Percentiles rank a stretch among this genome's conserved stretches.
phyloP scores from a whole-genome alignment of 2,113 vertebrate genomes.

The Oncorhynchus gorbuscha region DNA sequence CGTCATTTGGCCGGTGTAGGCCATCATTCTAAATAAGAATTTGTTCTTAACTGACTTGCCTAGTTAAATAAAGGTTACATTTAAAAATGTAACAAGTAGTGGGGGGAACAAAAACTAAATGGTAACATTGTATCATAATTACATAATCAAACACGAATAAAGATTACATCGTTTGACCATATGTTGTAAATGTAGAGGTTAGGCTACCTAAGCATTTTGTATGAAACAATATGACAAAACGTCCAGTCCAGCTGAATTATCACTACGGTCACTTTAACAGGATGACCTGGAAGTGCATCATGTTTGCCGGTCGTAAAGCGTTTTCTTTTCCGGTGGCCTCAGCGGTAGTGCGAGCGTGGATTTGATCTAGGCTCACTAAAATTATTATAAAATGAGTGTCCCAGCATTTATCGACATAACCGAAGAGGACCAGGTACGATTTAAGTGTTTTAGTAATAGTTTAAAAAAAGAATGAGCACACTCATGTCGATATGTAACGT shows the following conservation, averaged over 20 bases:
- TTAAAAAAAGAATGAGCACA: not conserved
- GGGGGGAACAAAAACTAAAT: too few species aligned
- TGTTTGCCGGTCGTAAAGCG: slow-evolving; percentile 8
- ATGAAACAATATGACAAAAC: not conserved
- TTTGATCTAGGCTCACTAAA: slow-evolving; percentile 51
- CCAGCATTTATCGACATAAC: slow-evolving; percentile 98
- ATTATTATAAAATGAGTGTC: slow-evolving; percentile 83
- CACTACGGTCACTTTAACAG: slow-evolving; percentile 61
- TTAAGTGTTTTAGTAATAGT: not conserved
- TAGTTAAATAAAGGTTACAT: too few species aligned
- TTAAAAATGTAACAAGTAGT: too few species aligned
- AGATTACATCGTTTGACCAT: too few species aligned
- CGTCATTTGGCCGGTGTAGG: too few species aligned
- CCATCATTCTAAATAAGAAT: too few species aligned
- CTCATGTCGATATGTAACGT: not conserved
- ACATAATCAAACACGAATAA: too few species aligned
- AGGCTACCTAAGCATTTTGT: too few species aligned
- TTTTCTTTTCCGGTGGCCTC: slow-evolving; percentile 64
- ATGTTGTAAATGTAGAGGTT: too few species aligned
- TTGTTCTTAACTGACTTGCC: too few species aligned
- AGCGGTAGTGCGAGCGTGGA: slow-evolving; percentile 62
- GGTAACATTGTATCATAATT: too few species aligned
- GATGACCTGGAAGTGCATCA: slow-evolving; percentile 62
- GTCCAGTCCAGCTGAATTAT: not conserved
- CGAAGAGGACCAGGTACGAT: slow-evolving; percentile 90